Evolutionary conservation across 1,140 invertebrate species (phyloP), one percentile per base, ranked within the genome.

Genomic region (Xylocopa sonorina): DNA sequence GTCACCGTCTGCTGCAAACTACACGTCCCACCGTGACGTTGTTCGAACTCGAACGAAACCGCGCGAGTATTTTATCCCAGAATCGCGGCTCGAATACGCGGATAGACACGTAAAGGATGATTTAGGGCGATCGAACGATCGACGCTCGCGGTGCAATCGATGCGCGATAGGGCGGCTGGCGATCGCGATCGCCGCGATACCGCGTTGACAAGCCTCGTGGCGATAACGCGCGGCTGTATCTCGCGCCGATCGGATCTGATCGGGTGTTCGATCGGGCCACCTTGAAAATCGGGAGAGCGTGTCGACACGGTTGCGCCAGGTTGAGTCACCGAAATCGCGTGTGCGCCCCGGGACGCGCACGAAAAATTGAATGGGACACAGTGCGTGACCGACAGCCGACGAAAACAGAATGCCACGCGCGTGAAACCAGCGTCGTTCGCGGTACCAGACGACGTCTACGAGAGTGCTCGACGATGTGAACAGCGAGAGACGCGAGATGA

Each of bases 401-500:
- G 27, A 27, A 24, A 55, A 14, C 29, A 34, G n/a, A 46, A 74
- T 66, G 62, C 24, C 4, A 16, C 38, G 51, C 38, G 18, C 32
- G 34, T 2, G 4, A 6, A 27, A 41, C 5, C n/a, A n/a, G n/a
- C n/a, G n/a, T 53, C 1, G 2, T 5, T 6, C 14, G 16, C 9
- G n/a, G n/a, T 18, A 43, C 43, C 5, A 24, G 38, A 18, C 38
- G 10, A 38, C 27, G 62, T 43, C n/a, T n/a, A n/a, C n/a, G n/a
- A n/a, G n/a, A n/a, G n/a, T n/a, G n/a, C n/a, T n/a, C n/a, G n/a
- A n/a, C n/a, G n/a, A n/a, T n/a, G n/a, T n/a, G n/a, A n/a, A n/a
- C n/a, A n/a, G n/a, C n/a, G n/a, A n/a, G n/a, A n/a, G n/a, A 18
- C 4, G 12, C 38, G 67, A 29, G 66, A 91, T 91, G 89, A 90